Percentiles rank a stretch among this genome's conserved stretches.
These are phyloP conservation scores for Oncopeltus fasciatus DNA, from an alignment of 1,140 invertebrate species.

Conservation along the genomic window DNA sequence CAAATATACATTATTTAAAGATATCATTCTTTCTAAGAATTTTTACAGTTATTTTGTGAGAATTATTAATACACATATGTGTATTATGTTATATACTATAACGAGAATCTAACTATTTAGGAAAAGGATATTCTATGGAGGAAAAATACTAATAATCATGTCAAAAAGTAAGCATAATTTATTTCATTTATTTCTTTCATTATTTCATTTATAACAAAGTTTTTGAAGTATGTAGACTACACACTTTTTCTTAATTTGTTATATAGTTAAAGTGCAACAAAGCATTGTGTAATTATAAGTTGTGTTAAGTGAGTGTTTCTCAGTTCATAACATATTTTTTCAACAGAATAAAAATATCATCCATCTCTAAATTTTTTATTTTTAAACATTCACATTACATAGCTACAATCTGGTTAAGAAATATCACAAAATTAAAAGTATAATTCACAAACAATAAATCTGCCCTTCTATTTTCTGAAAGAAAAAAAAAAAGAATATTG, in stretches of 20 bases:
- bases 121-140: too few relatives aligned
- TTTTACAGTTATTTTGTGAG: too few relatives aligned
- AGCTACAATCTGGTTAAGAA: not conserved
- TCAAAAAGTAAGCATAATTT: slow-evolving; percentile 1
- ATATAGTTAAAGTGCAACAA: slow-evolving; percentile 1
- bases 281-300: not conserved
- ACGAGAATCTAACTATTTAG: too few relatives aligned
- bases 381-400: not conserved
- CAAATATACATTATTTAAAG: too few relatives aligned
- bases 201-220: not conserved
- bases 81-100: too few relatives aligned
- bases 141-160: too few relatives aligned
- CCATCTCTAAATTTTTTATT: not conserved
- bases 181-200: not conserved
- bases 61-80: too few relatives aligned
- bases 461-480: not conserved
- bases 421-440: not conserved
- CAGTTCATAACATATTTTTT: not conserved
- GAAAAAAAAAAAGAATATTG: not conserved
- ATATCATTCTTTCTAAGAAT: too few relatives aligned
- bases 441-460: not conserved
- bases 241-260: not conserved
- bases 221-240: not conserved
- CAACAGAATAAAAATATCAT: not conserved
- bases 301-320: not conserved